Conservation (phyloP, 37 sponge, comb jelly and placozoan genomes). For the Crambe crambe region DNA sequence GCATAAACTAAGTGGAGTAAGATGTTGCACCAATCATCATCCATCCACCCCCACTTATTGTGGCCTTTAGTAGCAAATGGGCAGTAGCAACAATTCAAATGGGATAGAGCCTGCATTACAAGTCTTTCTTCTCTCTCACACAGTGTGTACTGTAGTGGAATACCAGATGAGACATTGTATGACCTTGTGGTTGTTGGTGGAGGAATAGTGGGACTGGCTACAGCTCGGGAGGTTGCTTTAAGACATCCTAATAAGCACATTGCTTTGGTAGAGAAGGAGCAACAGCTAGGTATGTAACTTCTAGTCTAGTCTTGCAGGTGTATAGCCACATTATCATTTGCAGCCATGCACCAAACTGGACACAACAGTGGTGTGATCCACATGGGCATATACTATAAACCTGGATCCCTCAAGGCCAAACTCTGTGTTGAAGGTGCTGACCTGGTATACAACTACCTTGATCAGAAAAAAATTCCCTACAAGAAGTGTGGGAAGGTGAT, state of each 20-base stretch:
- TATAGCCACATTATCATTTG: not conserved
- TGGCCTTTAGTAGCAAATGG: too few relatives aligned
- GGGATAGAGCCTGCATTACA: too few relatives aligned
- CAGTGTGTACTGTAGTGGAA: not conserved
- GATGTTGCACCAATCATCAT: too few relatives aligned
- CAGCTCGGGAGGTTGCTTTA: conserved; percentile 77
- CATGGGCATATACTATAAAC: conserved; percentile 94
- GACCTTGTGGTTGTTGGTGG: conserved; percentile 95
- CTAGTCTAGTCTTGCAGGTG: not conserved
- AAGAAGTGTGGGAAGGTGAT: conserved; percentile 94
- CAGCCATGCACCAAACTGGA: conserved; percentile 91
- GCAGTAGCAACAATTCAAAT: too few relatives aligned
- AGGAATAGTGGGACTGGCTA: conserved; percentile 95
- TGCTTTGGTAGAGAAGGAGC: conserved; percentile 90
- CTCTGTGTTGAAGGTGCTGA: conserved; percentile 91
- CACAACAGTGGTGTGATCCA: conserved; percentile 99
- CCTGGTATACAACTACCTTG: conserved; percentile 85
- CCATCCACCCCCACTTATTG: too few relatives aligned
- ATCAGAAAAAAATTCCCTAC: conserved; percentile 74
- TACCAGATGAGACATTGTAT: conserved; percentile 7
- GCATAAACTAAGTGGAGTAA: too few relatives aligned
- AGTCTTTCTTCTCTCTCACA: not conserved
- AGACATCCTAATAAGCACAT: conserved; percentile 72
- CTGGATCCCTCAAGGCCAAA: conserved; percentile 95
- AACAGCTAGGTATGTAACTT: conserved; percentile 73